These are phyloP conservation scores for Drosophila subquinaria DNA, from an alignment of 2,888 invertebrate genomes.

Conservation along the genomic window DNA sequence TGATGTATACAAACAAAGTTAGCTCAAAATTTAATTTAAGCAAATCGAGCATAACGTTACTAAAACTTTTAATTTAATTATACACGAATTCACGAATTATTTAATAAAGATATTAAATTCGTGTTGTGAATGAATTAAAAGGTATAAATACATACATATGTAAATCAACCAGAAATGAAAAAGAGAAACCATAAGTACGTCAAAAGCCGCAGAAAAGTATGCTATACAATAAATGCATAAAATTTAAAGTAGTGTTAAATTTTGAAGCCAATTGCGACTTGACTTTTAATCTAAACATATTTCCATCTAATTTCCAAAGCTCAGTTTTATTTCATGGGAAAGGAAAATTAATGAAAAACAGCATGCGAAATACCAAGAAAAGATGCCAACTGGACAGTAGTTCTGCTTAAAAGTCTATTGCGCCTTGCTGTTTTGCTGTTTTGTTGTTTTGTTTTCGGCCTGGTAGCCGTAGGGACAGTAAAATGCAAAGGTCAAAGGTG, in stretches of 20 bases:
- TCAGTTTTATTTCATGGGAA: not conserved
- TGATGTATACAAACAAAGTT: not conserved
- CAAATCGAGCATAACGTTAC: not conserved
- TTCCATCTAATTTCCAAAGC: not conserved
- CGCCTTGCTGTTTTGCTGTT: not conserved
- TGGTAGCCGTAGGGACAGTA: not conserved
- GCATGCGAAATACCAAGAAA: not conserved
- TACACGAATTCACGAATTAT: not conserved
- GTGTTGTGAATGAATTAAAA: not conserved
- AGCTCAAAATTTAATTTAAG: not conserved
- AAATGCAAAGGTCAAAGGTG: constrained; percentile 22
- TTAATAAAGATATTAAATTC: not conserved
- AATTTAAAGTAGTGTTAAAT: not conserved
- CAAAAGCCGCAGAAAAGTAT: not conserved
- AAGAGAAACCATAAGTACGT: not conserved
- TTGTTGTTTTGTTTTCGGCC: not conserved
- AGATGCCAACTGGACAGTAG: not conserved
- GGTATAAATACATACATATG: too few relatives aligned
- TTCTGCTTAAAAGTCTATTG: not conserved
- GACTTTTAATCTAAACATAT: not conserved
- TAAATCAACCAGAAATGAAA: too few relatives aligned
- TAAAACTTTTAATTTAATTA: not conserved
- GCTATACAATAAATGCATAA: not conserved
- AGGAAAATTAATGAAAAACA: not conserved
- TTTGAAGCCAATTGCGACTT: not conserved